phyloP scores from a whole-genome alignment of 2,113 vertebrate genomes.

The Oreotrochilus melanogaster region DNA sequence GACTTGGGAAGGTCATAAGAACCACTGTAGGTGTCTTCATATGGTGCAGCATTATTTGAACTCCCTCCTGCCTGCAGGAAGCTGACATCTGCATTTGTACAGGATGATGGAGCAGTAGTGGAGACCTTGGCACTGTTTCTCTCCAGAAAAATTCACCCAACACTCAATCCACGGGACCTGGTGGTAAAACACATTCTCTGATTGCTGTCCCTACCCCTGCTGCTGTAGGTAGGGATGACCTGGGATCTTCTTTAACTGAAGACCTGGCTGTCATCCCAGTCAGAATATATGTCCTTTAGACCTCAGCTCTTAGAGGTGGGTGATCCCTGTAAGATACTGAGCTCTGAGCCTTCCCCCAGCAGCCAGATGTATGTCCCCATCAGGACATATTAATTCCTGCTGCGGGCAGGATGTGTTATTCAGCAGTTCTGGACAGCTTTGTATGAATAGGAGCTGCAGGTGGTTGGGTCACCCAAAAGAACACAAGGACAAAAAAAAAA shows the following conservation, averaged over 20 bases:
- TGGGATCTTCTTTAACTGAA: neutral
- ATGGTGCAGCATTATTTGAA: neutral
- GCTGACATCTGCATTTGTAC: neutral
- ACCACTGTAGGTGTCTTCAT: neutral
- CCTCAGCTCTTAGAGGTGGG: neutral
- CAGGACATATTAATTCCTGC: neutral
- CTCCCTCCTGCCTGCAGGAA: neutral
- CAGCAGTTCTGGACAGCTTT: neutral
- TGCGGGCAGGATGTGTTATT: neutral
- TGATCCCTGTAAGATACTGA: neutral
- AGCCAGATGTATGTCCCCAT: neutral
- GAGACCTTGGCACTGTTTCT: neutral
- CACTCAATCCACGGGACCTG: neutral
- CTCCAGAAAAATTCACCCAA: neutral
- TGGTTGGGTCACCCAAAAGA: neutral
- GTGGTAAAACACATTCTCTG: neutral
- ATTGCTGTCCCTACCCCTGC: neutral
- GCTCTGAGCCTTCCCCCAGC: neutral
- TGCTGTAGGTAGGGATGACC: neutral
- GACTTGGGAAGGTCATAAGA: neutral
- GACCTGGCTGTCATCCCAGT: conserved; percentile 26
- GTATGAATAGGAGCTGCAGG: conserved; percentile 5
- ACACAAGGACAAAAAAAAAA: neutral
- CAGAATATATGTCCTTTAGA: neutral
- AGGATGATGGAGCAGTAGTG: neutral